phyloP scores from a whole-genome alignment of 2,797 vertebrate genomes.

The Carapus acus region DNA sequence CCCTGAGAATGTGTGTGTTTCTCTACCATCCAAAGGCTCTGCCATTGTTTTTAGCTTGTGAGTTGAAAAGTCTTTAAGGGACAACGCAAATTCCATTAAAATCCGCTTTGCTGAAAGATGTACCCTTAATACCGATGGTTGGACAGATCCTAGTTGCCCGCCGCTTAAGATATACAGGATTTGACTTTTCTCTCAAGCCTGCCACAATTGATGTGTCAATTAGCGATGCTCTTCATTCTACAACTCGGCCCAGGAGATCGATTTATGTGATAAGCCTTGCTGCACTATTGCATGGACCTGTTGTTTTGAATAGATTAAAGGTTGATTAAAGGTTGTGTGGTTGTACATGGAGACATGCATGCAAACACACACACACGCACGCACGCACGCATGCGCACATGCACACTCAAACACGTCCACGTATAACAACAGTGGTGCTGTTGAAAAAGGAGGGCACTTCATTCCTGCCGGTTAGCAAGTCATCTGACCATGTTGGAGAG shows the following conservation, averaged over 20 bases:
- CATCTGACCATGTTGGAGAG: slow-evolving; percentile 66
- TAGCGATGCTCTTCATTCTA: slow-evolving; percentile 12
- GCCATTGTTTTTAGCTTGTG: no score
- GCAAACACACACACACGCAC: slow-evolving; percentile 17
- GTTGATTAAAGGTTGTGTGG: slow-evolving; percentile 51
- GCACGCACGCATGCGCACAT: slow-evolving; percentile 1
- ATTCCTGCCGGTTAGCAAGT: slow-evolving; percentile 69
- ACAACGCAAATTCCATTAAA: no score
- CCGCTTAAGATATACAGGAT: no score
- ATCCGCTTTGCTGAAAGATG: no score
- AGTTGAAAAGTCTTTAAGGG: no score
- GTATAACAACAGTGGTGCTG: slow-evolving; percentile 13
- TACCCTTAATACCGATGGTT: no score
- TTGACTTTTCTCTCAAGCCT: no score
- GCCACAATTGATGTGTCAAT: no score
- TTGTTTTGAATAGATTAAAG: slow-evolving; percentile 42
- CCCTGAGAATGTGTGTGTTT: slow-evolving; percentile 41
- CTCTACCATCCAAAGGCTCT: no score
- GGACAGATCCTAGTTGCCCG: no score
- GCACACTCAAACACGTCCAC: slow-evolving; percentile 10
- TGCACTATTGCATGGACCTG: slow-evolving; percentile 38
- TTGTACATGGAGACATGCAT: slow-evolving; percentile 26
- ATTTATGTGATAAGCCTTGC: slow-evolving; percentile 37
- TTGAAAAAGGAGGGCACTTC: slow-evolving; percentile 51
- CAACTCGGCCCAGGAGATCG: slow-evolving; percentile 24